phyloP scores from a whole-genome alignment of 2,797 vertebrate genomes.

The Rhincodon typus region DNA sequence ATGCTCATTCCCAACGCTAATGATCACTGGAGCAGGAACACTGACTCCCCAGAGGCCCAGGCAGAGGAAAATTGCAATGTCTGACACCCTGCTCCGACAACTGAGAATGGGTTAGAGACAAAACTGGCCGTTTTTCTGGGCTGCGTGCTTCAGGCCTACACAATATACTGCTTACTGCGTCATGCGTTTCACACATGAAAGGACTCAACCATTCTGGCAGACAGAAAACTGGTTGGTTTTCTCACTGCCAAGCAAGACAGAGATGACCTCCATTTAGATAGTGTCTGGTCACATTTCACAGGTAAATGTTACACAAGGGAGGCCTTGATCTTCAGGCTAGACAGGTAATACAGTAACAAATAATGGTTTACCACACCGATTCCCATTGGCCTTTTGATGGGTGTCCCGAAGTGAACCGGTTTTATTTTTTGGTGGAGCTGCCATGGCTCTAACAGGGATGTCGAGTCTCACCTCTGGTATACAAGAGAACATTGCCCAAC shows the following conservation, averaged over 20 bases:
- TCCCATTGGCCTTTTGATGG: too few species aligned
- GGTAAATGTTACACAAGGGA: not conserved
- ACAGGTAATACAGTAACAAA: too few species aligned
- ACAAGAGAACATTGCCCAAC: not conserved
- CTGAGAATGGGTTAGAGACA: not conserved
- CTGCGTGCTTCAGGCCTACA: too few species aligned
- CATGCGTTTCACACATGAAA: not conserved
- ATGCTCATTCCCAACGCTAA: too few species aligned
- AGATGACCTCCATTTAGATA: not conserved
- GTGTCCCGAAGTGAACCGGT: not conserved
- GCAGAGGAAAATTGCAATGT: too few species aligned
- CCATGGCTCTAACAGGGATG: not conserved
- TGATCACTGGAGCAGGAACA: not conserved
- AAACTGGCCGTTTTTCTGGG: not conserved
- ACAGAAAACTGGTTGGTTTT: too few species aligned
- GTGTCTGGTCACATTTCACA: not conserved
- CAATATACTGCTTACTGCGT: not conserved
- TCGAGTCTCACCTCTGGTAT: not conserved
- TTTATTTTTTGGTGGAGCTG: not conserved
- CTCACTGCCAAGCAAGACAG: too few species aligned
- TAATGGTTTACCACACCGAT: too few species aligned
- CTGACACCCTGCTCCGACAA: not conserved
- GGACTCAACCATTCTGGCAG: not conserved
- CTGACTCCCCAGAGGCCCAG: rapidly evolving
- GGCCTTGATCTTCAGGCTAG: too few species aligned